Base-by-base conservation (phyloP, 1,140 invertebrate genomes). In the Tenebrio molitor region DNA sequence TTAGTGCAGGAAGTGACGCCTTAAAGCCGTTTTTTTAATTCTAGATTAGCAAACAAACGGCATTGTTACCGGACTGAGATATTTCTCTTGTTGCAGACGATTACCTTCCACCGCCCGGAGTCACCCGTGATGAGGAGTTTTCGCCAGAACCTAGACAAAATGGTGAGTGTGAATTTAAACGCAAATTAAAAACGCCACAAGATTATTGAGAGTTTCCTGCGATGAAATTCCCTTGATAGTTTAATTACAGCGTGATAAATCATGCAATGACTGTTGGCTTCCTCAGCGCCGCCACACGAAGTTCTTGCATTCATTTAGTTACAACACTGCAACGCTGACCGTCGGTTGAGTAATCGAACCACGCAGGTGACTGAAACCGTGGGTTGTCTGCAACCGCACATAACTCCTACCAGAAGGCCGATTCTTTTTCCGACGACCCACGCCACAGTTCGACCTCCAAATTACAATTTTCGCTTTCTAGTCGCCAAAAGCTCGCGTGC, bases 121-220 rank as follows among this genome's bases (percentile, higher is more conserved):
- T 29, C 50, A 29, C 12, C 50, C n/a, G 15, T 12, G 15, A 58
- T 58, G 21, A 21, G 21, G n/a, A 58, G 23, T 17, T 14, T 29
- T n/a, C n/a, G 36, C n/a, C n/a, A 39, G 29, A 58, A 58, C 50
- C 29, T 58, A 7, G 44, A 50, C 19, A 50, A 50, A 50, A 50
- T 50, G 44, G 44, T 50, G 19, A 50, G 44, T 21, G 15, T n/a
- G n/a, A n/a, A 29, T 29, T 29, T 3, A 29, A 3, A 29, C 44
- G n/a, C 44, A 58, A 58, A 15, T 58, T 58, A 23, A 58, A 58
- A 58, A 58, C 8, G 50, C 50, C 15, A 12, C 10, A 23, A 58
- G 21, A 58, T 58, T 58, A 58, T 58, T 58, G 29, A 58, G 21
- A n/a, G 50, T 58, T 58, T 58, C 50, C 50, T 58, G 50, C 50